These are phyloP conservation scores for Akabosia matsudoensis DNA, from an alignment of 1,140 invertebrate species.

Conservation along the genomic window DNA sequence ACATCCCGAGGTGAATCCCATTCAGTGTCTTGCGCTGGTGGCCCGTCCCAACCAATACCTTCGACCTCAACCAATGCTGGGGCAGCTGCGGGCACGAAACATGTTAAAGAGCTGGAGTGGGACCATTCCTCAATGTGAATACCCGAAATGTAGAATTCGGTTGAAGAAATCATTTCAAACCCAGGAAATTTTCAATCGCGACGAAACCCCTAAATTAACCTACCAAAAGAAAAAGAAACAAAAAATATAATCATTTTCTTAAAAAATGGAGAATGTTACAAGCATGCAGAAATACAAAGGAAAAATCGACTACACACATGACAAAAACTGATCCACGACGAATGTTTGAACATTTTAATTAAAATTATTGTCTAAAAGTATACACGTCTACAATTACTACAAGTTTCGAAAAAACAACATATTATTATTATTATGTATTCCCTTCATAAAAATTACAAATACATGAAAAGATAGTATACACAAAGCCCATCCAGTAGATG, in stretches of 20 bases:
- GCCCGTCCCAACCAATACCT: conserved; percentile 31
- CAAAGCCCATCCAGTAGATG: conserved; percentile 17
- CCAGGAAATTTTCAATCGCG: background rate
- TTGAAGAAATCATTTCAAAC: background rate
- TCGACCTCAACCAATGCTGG: conserved; percentile 6
- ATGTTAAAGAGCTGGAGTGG: conserved; percentile 60
- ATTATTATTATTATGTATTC: conserved; percentile 8
- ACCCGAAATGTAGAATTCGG: background rate
- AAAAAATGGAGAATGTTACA: background rate
- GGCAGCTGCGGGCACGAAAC: conserved; percentile 25
- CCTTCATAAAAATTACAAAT: background rate
- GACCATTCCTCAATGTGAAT: conserved; percentile 62
- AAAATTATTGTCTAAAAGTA: background rate
- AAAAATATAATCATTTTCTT: no score
- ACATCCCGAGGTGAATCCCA: conserved; percentile 28
- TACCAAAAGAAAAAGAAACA: background rate
- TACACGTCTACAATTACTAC: background rate
- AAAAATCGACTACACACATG: background rate
- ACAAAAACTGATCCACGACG: conserved; percentile 11
- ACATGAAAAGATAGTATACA: background rate
- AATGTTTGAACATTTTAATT: background rate
- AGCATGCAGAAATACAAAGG: background rate
- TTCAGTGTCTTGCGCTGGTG: conserved; percentile 29
- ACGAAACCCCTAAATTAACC: background rate
- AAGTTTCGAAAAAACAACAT: conserved; percentile 16